Percentiles rank a stretch among this genome's conserved stretches.
Evolutionary conservation across 1,140 invertebrate genomes (phyloP).

Genomic region (Drosophila kohkoa): DNA sequence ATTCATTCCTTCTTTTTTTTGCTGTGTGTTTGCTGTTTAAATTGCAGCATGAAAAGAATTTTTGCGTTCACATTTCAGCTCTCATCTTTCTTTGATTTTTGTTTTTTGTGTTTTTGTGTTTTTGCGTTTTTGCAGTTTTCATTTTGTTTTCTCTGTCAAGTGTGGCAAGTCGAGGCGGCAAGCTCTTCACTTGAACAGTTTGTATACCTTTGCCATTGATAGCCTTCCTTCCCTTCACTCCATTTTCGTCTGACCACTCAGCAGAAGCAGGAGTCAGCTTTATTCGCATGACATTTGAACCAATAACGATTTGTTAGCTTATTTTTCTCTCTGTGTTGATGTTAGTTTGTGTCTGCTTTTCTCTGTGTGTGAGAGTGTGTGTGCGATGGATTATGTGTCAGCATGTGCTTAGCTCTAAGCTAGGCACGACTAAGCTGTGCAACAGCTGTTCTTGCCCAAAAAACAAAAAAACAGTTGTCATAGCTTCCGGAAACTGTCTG

Average conservation of each 20-base stretch:
- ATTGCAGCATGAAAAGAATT: constrained; percentile 78
- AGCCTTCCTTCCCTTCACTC: constrained; percentile 18
- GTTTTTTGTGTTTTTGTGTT: constrained; percentile 31
- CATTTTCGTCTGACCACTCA: neutral
- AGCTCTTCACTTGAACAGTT: constrained; percentile 42
- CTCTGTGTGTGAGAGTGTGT: too few species aligned
- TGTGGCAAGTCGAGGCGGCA: constrained; percentile 56
- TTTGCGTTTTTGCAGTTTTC: neutral
- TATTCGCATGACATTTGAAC: constrained; percentile 52
- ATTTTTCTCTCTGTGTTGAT: constrained; percentile 21
- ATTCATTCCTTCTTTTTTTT: constrained; percentile 33
- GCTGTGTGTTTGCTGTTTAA: constrained; percentile 72
- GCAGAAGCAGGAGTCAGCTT: constrained; percentile 35
- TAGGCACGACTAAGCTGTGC: constrained; percentile 28
- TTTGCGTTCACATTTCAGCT: constrained; percentile 73
- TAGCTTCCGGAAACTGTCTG: neutral
- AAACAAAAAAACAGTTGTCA: constrained; percentile 65
- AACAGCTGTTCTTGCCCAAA: constrained; percentile 39
- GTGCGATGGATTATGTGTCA: constrained; percentile 32
- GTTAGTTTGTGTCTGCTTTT: constrained; percentile 27
- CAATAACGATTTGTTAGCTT: constrained; percentile 50
- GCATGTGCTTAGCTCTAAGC: constrained; percentile 26
- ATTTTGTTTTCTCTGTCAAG: constrained; percentile 57
- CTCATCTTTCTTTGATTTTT: constrained; percentile 62
- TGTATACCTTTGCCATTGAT: constrained; percentile 72